Evolutionary conservation across 1,140 invertebrate species (phyloP).

Genomic region (Drosophila equinoxialis): DNA sequence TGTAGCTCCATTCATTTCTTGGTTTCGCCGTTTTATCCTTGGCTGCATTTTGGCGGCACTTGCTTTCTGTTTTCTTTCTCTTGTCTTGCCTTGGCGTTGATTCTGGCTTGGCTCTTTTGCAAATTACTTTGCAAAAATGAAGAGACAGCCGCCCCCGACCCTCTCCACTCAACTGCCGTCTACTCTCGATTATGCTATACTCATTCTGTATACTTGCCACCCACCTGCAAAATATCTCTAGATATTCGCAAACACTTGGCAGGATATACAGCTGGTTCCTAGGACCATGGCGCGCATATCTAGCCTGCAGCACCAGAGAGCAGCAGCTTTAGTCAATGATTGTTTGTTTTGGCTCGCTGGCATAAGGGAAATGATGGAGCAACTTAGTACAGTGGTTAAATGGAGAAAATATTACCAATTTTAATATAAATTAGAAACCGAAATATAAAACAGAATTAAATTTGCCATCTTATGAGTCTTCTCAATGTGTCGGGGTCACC

Average conservation of each 20-base stretch:
- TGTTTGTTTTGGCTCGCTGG: slow-evolving; percentile 67
- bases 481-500: background rate
- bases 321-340: slow-evolving; percentile 39
- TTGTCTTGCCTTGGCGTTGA: slow-evolving; percentile 5
- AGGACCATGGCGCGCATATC: slow-evolving; percentile 49
- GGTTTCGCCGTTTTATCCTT: slow-evolving; percentile 69
- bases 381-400: background rate
- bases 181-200: background rate
- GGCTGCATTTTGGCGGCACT: slow-evolving; percentile 78
- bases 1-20: slow-evolving; percentile 28
- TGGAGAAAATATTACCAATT: background rate
- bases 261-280: slow-evolving; percentile 21
- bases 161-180: background rate
- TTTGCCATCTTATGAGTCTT: no score
- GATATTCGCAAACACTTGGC: slow-evolving; percentile 54
- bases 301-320: slow-evolving; percentile 33
- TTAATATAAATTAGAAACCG: background rate
- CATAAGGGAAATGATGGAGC: slow-evolving; percentile 69
- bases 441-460: no score
- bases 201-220: background rate
- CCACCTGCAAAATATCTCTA: slow-evolving; percentile 36
- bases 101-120: slow-evolving; percentile 65
- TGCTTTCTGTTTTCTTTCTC: slow-evolving; percentile 58
- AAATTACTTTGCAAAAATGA: slow-evolving; percentile 82
- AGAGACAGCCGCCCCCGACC: slow-evolving; percentile 55